Percentiles rank a stretch among this genome's conserved stretches.
phyloP scores from a whole-genome alignment of 2,797 vertebrate genomes.

The Oceanodroma leucorhoa region DNA sequence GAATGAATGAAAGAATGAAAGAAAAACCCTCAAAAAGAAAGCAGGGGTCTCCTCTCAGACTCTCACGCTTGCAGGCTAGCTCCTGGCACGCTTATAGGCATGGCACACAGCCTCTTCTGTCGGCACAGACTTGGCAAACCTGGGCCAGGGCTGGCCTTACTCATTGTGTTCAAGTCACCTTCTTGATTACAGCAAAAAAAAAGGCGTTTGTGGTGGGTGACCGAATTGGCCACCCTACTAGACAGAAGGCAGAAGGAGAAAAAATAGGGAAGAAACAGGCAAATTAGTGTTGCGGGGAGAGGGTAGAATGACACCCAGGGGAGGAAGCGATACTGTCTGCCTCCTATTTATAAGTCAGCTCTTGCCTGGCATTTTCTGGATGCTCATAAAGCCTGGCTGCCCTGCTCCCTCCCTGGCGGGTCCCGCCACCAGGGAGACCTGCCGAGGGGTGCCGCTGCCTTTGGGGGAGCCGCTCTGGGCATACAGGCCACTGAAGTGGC shows the following conservation, averaged over 20 bases:
- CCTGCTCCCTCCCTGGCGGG: neutral
- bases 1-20: neutral
- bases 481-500: neutral
- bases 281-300: neutral
- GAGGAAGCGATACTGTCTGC: neutral
- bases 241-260: neutral
- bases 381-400: neutral
- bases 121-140: conserved; percentile 32
- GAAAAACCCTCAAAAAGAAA: neutral
- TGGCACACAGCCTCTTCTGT: conserved; percentile 25
- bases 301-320: neutral
- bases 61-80: conserved; percentile 5
- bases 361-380: neutral
- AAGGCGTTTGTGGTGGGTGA: neutral
- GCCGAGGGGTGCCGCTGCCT: neutral
- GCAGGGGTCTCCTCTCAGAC: neutral
- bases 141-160: neutral
- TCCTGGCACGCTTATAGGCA: conserved; percentile 22
- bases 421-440: neutral
- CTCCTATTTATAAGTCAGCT: neutral
- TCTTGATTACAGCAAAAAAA: neutral
- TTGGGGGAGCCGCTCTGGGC: neutral
- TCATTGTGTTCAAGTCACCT: conserved; percentile 31
- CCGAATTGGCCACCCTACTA: neutral
- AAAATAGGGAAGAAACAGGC: neutral